phyloP scores from a whole-genome alignment of 2,797 vertebrate genomes.

The Sylvia borin region DNA sequence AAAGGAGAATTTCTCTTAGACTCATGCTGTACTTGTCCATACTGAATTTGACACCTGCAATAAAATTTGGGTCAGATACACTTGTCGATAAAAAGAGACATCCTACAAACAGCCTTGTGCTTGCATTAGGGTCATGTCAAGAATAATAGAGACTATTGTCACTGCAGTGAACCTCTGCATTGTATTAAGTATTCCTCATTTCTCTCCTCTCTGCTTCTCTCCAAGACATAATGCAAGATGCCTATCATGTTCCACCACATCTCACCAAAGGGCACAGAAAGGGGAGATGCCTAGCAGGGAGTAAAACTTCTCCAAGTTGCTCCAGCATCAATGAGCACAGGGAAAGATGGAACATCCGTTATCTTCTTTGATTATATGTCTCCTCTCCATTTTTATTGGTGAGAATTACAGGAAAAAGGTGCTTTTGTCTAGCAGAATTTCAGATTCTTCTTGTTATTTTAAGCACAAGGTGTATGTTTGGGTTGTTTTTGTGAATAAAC shows the following conservation, averaged over 20 bases:
- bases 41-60: conserved; percentile 57
- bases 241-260: neutral
- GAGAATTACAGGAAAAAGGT: neutral
- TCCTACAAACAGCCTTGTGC: neutral
- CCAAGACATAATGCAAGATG: neutral
- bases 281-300: neutral
- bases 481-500: neutral
- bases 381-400: neutral
- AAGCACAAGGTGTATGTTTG: neutral
- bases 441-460: neutral
- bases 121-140: conserved; percentile 16
- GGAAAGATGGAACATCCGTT: neutral
- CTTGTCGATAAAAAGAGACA: conserved; percentile 14
- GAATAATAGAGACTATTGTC: conserved; percentile 39
- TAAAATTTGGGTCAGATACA: conserved; percentile 56
- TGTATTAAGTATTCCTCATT: neutral
- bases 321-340: neutral
- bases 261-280: neutral
- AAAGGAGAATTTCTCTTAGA: neutral
- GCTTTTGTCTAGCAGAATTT: neutral
- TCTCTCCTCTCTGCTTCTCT: neutral
- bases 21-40: neutral
- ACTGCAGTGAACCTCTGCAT: conserved; percentile 29
- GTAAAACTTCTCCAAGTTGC: neutral
- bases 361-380: neutral